phyloP scores from a whole-genome alignment of 2,888 invertebrate species.

The Mayetiola destructor region DNA sequence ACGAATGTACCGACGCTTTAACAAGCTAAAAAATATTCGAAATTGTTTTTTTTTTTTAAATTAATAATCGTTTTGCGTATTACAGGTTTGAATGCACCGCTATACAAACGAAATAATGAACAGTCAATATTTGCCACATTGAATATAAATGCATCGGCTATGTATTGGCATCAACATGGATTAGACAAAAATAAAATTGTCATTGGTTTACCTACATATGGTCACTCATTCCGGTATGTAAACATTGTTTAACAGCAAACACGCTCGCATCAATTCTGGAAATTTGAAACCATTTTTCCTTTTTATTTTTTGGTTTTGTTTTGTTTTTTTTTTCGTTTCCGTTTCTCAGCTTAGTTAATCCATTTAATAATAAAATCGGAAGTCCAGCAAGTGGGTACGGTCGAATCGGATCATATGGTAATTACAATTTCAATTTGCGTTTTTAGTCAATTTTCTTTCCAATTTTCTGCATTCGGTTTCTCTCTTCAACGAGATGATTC shows the following conservation, averaged over 20 bases:
- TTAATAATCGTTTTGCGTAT: background rate
- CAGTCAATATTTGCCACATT: slow-evolving; percentile 50
- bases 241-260: background rate
- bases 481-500: background rate
- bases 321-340: too few species aligned
- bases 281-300: too few species aligned
- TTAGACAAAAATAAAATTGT: slow-evolving; percentile 64
- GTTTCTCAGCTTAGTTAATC: slow-evolving; percentile 47
- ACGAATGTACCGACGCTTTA: background rate
- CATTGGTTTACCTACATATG: slow-evolving; percentile 78
- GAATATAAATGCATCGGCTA: slow-evolving; percentile 67
- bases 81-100: slow-evolving; percentile 61
- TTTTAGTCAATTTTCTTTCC: background rate
- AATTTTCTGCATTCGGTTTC: too few species aligned
- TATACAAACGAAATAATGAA: slow-evolving; percentile 48
- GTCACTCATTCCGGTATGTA: slow-evolving; percentile 38
- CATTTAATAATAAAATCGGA: slow-evolving; percentile 47
- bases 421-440: background rate
- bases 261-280: too few species aligned
- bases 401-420: slow-evolving; percentile 38
- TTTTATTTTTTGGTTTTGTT: too few species aligned
- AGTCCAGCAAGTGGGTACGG: slow-evolving; percentile 61
- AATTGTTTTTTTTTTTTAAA: too few species aligned
- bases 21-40: background rate
- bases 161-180: slow-evolving; percentile 62